Evolutionary conservation across 2,797 vertebrate species (phyloP), one percentile per base, ranked within the genome.

Genomic region (Etheostoma perlongum): DNA sequence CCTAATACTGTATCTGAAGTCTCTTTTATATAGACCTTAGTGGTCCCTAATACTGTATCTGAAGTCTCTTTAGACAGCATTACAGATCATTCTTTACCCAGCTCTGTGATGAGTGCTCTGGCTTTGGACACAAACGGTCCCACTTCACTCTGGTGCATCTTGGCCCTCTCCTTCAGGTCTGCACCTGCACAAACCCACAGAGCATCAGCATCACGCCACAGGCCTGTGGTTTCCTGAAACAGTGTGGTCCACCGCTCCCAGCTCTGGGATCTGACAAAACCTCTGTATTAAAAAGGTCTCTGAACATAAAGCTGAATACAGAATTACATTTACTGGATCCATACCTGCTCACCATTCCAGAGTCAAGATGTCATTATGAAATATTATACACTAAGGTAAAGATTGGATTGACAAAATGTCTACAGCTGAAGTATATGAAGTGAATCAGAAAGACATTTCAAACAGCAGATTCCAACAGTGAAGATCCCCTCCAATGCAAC

Each of bases 121-220:
- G 96, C 95, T 95, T 96, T 97, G 70, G 97, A 96, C 58, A 99
- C 98, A 93, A 99, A 99, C 21, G 97, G 96, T 63, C 96, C 97
- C 62, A 99, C 97, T 95, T 99, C 98, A 88, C 96, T 98, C 67
- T 96, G 94, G 18, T 97, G 96, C 98, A 99, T 99, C 94, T 98
- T 99, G 67, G 95, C 96, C 87, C 98, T 94, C 91, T 99, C 98
- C 88, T 99, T 99, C 89, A 99, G 94, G 85, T 99, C 98, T 78
- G 98, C 98, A 90, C 98, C 98, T 99, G 91, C 67, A 95, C 30
- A 94, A 15, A 82, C 6, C 63, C 11, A 77, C 42, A 76, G 54
- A 63, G 1, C 47, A 58, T 25, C 2, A 18, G 48, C 18, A 3
- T 67, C 21, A 72, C 25, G 5, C 10, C 40, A 42, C 6, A 42